phyloP scores from a whole-genome alignment of 1,140 invertebrate species.

The Trinorchestia longiramus region DNA sequence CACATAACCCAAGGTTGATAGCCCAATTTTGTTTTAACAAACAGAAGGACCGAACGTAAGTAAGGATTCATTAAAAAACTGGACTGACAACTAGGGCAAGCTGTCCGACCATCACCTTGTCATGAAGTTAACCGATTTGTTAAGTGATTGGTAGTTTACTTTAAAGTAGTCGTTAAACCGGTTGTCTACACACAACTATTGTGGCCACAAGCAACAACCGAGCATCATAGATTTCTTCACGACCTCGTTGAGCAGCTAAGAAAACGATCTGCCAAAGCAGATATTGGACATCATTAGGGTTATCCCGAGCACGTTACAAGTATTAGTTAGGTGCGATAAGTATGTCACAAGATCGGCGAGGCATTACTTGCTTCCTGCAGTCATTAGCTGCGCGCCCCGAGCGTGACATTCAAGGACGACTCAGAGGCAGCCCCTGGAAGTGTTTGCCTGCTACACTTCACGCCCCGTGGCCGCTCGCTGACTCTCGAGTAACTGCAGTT shows the following conservation, averaged over 20 bases:
- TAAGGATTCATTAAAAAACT: neutral
- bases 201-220: neutral
- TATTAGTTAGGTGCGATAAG: conserved; percentile 9
- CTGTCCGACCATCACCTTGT: neutral
- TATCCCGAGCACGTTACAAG: neutral
- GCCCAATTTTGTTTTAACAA: neutral
- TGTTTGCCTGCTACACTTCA: neutral
- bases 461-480: neutral
- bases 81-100: neutral
- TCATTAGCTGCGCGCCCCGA: neutral
- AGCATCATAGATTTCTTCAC: neutral
- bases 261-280: neutral
- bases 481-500: neutral
- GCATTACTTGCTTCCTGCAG: neutral
- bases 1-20: neutral
- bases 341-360: conserved; percentile 25
- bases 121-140: neutral
- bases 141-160: neutral
- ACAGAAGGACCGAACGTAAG: neutral
- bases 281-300: conserved; percentile 27
- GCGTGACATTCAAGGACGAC: conserved; percentile 18
- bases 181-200: too few species aligned
- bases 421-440: conserved; percentile 1
- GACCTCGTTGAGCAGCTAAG: neutral
- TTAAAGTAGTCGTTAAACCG: too few species aligned